Base-by-base conservation (phyloP, 2,888 invertebrate genomes). In the Emmelina monodactyla region DNA sequence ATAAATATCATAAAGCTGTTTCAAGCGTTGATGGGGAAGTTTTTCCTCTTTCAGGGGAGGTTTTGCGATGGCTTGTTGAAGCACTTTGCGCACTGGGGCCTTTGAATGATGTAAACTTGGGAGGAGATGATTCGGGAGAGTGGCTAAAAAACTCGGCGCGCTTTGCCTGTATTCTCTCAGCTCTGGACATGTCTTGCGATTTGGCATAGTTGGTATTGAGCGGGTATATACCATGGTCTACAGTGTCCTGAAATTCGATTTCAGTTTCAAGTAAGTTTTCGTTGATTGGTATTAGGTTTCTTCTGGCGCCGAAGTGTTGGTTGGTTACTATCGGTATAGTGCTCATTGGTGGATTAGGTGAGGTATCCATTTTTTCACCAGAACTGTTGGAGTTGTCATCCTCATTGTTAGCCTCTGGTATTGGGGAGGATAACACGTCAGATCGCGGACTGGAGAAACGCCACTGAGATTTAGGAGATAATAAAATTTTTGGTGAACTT, bases 341-440 rank as follows among this genome's bases (percentile, higher is more conserved):
- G 40, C 80, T 83, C 44, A 68, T 61, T 51, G 62, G 58, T 51
- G 53, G 62, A 34, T 54, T 57, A 14, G 66, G 62, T 14, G 68
- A 60, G 14, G 43, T 46, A 30, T 78, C 80, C 37, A 69, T 73
- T 49, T 81, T 82, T 51, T 85, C 84, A 16, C 81, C 76, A 12
- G 84, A 84, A 49, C 83, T 84, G 42, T 83, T 84, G 1, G 84
- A 83, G 49, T 82, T 86, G 47, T 91, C 89, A 54, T 92, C 92
- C 55, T 91, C 91, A 53, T 89, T 87, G 51, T 84, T 82, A 47
- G 88, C 93, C 79, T 94, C 93, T 28, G 88, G 88, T 62, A 94
- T 94, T 37, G 92, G 91, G 31, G 90, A 89, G 28, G 92, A 91
- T 55, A 94, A 84, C 34, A 93, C 91, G 53, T 93, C 91, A 14